Base-by-base conservation (phyloP, 2,113 vertebrate genomes). In the Myiagra hebetior region DNA sequence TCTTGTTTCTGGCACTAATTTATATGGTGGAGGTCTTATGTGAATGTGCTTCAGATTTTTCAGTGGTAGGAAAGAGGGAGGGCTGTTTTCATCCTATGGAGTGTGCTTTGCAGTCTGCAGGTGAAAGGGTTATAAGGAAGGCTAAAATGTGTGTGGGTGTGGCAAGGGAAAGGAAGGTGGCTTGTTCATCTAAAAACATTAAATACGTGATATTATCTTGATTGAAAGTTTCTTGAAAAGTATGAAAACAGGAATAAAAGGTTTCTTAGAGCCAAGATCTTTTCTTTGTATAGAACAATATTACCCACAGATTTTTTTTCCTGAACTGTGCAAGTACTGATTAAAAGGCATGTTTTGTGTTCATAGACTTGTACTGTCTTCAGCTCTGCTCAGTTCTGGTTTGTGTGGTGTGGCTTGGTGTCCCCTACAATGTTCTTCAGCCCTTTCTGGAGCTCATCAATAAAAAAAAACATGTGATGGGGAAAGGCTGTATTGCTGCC, bases 61-160 rank as follows among this genome's bases (percentile, higher is more conserved):
- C 39, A 81, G 69, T 63, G 85, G 42, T 83, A 50, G 77, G 69
- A 62, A 59, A 39, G 53, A 79, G 53, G 52, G 53, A 33, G 33
- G 60, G 39, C 39, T 64, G 44, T 64, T 53, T 15, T 68, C 53
- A 37, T 57, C 70, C 53, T 67, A 64, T 7, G 72, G 69, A 64
- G 46, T 94, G 95, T 97, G 95, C 96, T 97, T 97, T 92, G 89
- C 67, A 75, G 8, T 73, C 22, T 87, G 84, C 63, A 49, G 52
- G 37, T 42, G 23, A 27, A 49, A n/a, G 70, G 27, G 41, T 60
- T 73, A 2, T 24, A 46, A 68, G 41, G 64, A 60, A 87, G 53
- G 74, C 52, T 75, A n/a, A 75, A 89, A 72, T 39, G 18, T 37
- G n/a, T 46, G 10, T 27, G 77, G 50, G 42, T 56, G 27, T n/a